Conservation (phyloP, 2,888 invertebrate genomes). For the Clanis bilineata region DNA sequence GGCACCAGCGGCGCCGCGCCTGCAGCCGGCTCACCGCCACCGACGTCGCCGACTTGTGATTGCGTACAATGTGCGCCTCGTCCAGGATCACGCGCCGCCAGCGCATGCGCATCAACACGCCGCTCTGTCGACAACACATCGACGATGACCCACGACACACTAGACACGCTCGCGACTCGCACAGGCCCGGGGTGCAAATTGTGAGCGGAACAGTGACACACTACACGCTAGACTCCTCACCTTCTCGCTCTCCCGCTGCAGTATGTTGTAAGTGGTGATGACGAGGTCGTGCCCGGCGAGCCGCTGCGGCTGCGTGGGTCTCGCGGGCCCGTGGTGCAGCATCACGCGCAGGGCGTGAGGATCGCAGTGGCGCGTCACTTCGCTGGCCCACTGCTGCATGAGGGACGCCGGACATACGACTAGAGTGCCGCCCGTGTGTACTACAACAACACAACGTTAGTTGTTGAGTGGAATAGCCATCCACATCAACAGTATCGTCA, state of each 20-base stretch:
- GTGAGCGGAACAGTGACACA: too few species aligned
- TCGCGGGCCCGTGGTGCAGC: slow-evolving; percentile 91
- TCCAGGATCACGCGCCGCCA: slow-evolving; percentile 96
- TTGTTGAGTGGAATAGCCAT: too few species aligned
- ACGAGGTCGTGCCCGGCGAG: slow-evolving; percentile 90
- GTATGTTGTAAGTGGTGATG: slow-evolving; percentile 93
- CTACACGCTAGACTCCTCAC: slow-evolving; percentile 33
- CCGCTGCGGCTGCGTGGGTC: slow-evolving; percentile 83
- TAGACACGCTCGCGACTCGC: too few species aligned
- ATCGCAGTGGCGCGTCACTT: slow-evolving; percentile 85
- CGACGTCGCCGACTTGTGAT: slow-evolving; percentile 90
- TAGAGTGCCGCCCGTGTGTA: slow-evolving; percentile 87
- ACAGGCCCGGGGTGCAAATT: too few species aligned
- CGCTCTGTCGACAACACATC: slow-evolving; percentile 57
- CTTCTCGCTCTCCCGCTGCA: slow-evolving; percentile 83
- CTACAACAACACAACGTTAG: slow-evolving; percentile 52
- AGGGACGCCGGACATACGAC: slow-evolving; percentile 96
- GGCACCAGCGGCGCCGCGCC: slow-evolving; percentile 84
- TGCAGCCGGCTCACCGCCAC: slow-evolving; percentile 85
- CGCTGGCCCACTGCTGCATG: slow-evolving; percentile 94
- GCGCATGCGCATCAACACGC: slow-evolving; percentile 85
- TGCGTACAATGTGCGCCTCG: slow-evolving; percentile 96
- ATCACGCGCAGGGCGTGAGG: slow-evolving; percentile 84
- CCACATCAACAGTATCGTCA: neutral
- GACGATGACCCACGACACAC: too few species aligned